Evolutionary conservation across 1,140 invertebrate species (phyloP), one percentile per base, ranked within the genome.

Genomic region (Tenebrio molitor): DNA sequence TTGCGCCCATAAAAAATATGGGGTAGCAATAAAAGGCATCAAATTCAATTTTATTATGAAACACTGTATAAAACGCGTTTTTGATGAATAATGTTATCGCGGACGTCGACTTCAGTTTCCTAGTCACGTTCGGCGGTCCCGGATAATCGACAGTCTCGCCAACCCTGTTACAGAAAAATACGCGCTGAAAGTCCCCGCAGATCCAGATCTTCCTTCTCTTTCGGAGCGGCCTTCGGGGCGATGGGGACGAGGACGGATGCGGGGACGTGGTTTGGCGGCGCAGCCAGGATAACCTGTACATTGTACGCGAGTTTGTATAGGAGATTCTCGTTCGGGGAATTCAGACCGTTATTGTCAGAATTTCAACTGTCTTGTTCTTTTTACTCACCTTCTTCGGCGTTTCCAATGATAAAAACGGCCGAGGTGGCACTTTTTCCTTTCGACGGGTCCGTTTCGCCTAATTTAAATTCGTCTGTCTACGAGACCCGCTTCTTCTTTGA

Each of bases 21-120:
- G 72, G 53, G 58, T 17, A 64, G 77, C 72, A 74, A 77, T 76
- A 73, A 72, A 75, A 39, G 69, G 72, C 77, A 79, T 80, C 78
- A 80, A 81, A 80, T 81, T 80, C 79, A 77, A 63, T 79, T 81
- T 81, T 81, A 81, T 80, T 76, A 78, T 78, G 76, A 80, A 80
- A 78, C 79, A 81, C 76, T 81, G 78, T 78, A 79, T 79, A 76
- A 81, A 81, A 80, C 77, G 78, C 80, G 79, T 79, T 79, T 82
- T 81, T 81, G 80, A 81, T 82, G 79, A 81, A 81, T 81, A 78
- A 78, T 77, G 79, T 80, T 79, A 81, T 80, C 78, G 77, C 72
- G 65, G 66, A 21, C 46, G 46, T 63, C 44, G 64, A 58, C 69
- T 71, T 80, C 29, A 73, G 76, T 74, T 78, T 81, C 75, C 79